A percentile compares a stretch with the other conserved stretches of the same genome.
Conservation (phyloP, 2,113 vertebrate genomes). For the Murina feae region DNA sequence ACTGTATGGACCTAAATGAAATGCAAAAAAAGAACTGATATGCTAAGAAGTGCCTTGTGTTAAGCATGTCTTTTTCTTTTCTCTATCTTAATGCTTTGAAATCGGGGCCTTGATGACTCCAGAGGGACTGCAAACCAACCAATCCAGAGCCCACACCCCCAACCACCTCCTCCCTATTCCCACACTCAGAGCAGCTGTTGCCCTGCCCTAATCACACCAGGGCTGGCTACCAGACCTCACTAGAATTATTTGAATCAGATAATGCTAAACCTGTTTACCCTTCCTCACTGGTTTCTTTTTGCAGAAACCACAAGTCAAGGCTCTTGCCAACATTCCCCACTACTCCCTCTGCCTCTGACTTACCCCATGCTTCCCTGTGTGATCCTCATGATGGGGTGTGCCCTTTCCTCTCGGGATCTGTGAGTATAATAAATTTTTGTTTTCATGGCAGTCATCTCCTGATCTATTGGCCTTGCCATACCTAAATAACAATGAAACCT, state of each 20-base stretch:
- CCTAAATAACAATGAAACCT: not conserved
- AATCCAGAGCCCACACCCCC: not conserved
- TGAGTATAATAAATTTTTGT: not conserved
- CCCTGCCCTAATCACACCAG: not conserved
- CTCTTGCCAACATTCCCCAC: not conserved
- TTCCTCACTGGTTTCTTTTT: not conserved
- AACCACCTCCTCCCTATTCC: not conserved
- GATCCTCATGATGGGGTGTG: not conserved
- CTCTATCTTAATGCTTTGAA: not conserved
- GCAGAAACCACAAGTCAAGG: not conserved
- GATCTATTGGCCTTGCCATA: not conserved
- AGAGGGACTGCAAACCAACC: not conserved
- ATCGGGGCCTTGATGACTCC: not conserved
- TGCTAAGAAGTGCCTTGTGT: not conserved
- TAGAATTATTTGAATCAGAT: not conserved
- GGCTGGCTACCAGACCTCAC: no score
- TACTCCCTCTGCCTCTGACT: not conserved
- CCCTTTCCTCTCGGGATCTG: not conserved
- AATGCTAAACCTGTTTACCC: not conserved
- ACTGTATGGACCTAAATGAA: not conserved
- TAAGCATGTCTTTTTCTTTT: not conserved
- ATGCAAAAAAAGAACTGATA: not conserved
- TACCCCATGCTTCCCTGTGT: not conserved
- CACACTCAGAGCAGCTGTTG: not conserved
- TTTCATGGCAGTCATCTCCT: not conserved